Evolutionary conservation across 1,140 invertebrate genomes (phyloP), one percentile per base, ranked within the genome.

Genomic region (Drosophila micromelanica): DNA sequence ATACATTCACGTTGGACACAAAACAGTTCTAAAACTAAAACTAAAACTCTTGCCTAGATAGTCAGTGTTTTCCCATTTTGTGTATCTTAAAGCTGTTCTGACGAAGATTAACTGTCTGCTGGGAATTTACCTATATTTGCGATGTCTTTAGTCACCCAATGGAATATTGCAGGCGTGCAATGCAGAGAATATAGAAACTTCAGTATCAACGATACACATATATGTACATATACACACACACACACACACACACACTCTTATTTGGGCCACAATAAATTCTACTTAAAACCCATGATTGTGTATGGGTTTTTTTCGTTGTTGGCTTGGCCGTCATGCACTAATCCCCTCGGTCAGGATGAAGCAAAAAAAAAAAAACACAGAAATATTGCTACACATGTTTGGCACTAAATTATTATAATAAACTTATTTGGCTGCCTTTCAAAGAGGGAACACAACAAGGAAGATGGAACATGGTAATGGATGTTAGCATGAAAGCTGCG

Each of bases 331-430:
- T 69, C 54, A 49, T 48, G 68, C 35, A 52, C 37, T 56, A 72
- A 65, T 57, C 62, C 69, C 62, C 54, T 43, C 15, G 62, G 32
- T 48, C 61, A 42, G 17, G 35, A 17, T 17, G 38, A 46, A 48
- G 17, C 23, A 46, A 9, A 37, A 38, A 27, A 23, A 30, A 43
- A 59, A 59, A 17, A 65, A 73, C 70, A 61, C 37, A 62, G 46
- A 78, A 55, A 80, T 78, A 78, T 81, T 81, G 68, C 74, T 84
- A 79, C 79, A 84, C 76, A 89, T 89, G 79, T 84, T 79, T 67
- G 65, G 51, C 84, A 84, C 84, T 80, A 78, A 89, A 89, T 89
- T 89, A 89, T 89, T 84, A 75, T 84, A 89, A 89, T 89, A 89
- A 87, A 87, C 84, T 76, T 89, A 80, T 87, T 81, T 71, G 48